Evolutionary conservation across 1,140 invertebrate genomes (phyloP), one percentile per base, ranked within the genome.

Genomic region (Gonatopus flavifemur): DNA sequence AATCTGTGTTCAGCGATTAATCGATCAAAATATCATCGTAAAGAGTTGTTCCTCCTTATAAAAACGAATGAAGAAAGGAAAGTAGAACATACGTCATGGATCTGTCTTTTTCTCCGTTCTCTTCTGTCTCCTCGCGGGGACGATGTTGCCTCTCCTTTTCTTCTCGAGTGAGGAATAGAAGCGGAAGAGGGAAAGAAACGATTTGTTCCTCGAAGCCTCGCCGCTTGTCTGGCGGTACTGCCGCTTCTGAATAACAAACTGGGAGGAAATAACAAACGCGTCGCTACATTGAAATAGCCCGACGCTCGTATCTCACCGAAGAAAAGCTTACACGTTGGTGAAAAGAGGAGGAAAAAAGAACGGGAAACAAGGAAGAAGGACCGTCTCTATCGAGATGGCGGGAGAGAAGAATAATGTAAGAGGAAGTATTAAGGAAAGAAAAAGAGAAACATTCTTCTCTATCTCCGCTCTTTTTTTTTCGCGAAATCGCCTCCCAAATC

Each of bases 401-500:
- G 3, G 19, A 25, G n/a, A n/a, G n/a, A n/a, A n/a, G n/a, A n/a
- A n/a, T n/a, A n/a, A 48, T 42, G 38, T 22, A 57, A 52, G 49
- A 33, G 16, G n/a, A 15, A 33, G 16, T 12, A 33, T 33, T 33
- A 33, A 33, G 6, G 32, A 15, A 15, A 33, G 32, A 16, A 43
- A 22, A 8, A 42, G 41, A 46, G 40, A 32, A 38, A 32, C 25
- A n/a, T n/a, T n/a, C n/a, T n/a, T n/a, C n/a, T n/a, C n/a, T n/a
- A 24, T 25, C 6, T 39, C 41, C 43, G 30, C 38, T 49, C n/a
- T 55, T 30, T 53, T 60, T 67, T 62, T 71, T 59, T 58, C 67
- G 66, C 66, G 59, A 72, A 68, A 74, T 75, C 74, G 70, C 72
- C 69, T 73, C 65, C 66, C 76, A 78, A 78, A 78, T 77, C 74